phyloP scores from a whole-genome alignment of 2,797 vertebrate species.

The Masticophis lateralis region DNA sequence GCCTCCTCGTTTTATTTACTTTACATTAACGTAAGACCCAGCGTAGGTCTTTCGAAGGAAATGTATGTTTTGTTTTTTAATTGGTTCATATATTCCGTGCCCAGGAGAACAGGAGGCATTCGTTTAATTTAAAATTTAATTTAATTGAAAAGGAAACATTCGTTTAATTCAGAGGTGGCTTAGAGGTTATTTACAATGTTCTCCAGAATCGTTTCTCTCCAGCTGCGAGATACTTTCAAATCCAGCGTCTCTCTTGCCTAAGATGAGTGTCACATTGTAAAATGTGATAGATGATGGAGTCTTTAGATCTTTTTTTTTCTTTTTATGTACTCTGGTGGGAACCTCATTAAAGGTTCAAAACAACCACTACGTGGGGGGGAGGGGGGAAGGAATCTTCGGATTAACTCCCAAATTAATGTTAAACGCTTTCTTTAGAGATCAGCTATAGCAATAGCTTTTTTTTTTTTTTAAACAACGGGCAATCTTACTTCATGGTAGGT shows the following conservation, averaged over 20 bases:
- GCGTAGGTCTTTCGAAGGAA: slow-evolving; percentile 52
- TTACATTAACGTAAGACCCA: slow-evolving; percentile 27
- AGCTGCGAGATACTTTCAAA: slow-evolving; percentile 68
- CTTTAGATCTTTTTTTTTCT: slow-evolving; percentile 75
- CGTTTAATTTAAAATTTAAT: slow-evolving; percentile 22
- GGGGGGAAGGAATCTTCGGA: slow-evolving; percentile 41
- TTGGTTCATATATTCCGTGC: slow-evolving; percentile 74
- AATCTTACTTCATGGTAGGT: slow-evolving; percentile 53
- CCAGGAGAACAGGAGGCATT: slow-evolving; percentile 68
- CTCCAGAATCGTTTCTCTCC: slow-evolving; percentile 72
- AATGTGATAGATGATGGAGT: slow-evolving; percentile 69
- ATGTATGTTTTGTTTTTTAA: slow-evolving; percentile 65
- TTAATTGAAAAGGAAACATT: slow-evolving; percentile 55
- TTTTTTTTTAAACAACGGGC: slow-evolving; percentile 28
- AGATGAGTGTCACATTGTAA: slow-evolving; percentile 69
- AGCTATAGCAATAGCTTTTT: slow-evolving; percentile 11
- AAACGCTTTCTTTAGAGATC: slow-evolving; percentile 58
- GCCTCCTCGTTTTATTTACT: background rate
- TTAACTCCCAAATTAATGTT: slow-evolving; percentile 68
- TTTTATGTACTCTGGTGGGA: slow-evolving; percentile 73
- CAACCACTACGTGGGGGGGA: slow-evolving; percentile 45
- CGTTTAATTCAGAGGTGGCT: slow-evolving; percentile 74
- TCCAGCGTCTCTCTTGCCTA: slow-evolving; percentile 44
- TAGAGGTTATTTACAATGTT: slow-evolving; percentile 76
- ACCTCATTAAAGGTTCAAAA: slow-evolving; percentile 68